Conservation (phyloP, 1,140 invertebrate species). For the Phocides pigmalion region DNA sequence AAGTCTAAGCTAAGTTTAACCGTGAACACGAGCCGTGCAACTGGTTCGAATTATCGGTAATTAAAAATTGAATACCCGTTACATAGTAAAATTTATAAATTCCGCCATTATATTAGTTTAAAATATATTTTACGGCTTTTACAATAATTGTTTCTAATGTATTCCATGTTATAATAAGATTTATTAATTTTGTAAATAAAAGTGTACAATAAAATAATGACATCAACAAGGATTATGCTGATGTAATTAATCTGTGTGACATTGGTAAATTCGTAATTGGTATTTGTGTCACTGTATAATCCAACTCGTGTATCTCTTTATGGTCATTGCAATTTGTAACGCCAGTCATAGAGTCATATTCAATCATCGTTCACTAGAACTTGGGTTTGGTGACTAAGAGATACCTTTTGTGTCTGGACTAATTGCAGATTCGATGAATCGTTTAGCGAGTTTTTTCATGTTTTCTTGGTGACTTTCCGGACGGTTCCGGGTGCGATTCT, state of each 20-base stretch:
- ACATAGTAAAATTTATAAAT: too few species aligned
- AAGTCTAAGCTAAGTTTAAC: too few species aligned
- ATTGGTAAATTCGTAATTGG: slow-evolving; percentile 14
- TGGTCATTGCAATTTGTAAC: slow-evolving; percentile 42
- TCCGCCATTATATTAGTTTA: too few species aligned
- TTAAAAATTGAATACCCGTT: too few species aligned
- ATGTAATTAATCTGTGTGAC: neutral
- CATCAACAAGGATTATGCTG: neutral
- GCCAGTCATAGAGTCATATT: slow-evolving; percentile 25
- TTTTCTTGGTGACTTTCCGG: neutral
- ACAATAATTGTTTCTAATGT: too few species aligned
- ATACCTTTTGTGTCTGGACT: slow-evolving; percentile 11
- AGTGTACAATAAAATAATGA: neutral
- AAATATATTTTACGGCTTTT: too few species aligned
- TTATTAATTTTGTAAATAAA: too few species aligned
- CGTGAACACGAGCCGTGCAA: too few species aligned
- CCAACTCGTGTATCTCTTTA: slow-evolving; percentile 38
- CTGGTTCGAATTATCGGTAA: too few species aligned
- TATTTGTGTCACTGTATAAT: slow-evolving; percentile 26
- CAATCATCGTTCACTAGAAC: slow-evolving; percentile 45
- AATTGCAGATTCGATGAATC: slow-evolving; percentile 14
- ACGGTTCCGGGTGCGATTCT: neutral
- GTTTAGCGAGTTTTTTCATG: neutral
- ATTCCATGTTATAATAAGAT: too few species aligned
- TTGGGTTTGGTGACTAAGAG: slow-evolving; percentile 36